phyloP scores from a whole-genome alignment of 2,888 invertebrate genomes.

The Diarsia brunnea region DNA sequence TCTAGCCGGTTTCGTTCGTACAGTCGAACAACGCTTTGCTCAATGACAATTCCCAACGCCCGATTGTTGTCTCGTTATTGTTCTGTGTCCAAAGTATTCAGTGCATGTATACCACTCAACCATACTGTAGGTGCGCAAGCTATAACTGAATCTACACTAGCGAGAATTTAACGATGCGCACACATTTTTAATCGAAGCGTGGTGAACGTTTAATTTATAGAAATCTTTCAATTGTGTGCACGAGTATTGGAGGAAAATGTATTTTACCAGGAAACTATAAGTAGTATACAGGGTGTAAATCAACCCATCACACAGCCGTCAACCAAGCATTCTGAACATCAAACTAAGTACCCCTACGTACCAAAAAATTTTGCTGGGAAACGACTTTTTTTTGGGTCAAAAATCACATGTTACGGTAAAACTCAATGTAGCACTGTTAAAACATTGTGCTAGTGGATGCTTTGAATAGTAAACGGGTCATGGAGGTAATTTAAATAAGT shows the following conservation, averaged over 20 bases:
- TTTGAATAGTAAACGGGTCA: too few species aligned
- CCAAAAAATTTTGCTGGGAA: too few species aligned
- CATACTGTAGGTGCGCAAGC: slow-evolving; percentile 63
- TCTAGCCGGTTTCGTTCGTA: slow-evolving; percentile 42
- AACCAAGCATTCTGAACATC: too few species aligned
- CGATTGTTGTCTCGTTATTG: slow-evolving; percentile 76
- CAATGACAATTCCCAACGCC: slow-evolving; percentile 71
- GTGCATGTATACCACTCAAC: slow-evolving; percentile 81
- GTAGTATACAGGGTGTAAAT: too few species aligned
- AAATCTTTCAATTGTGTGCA: background rate
- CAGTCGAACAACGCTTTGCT: slow-evolving; percentile 54
- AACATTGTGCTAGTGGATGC: too few species aligned
- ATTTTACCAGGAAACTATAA: background rate
- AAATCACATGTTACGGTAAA: too few species aligned
- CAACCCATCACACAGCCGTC: too few species aligned
- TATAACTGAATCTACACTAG: slow-evolving; percentile 43
- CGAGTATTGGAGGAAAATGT: background rate
- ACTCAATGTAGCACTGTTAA: too few species aligned
- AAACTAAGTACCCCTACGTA: too few species aligned
- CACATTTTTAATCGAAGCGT: slow-evolving; percentile 45
- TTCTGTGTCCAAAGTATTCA: slow-evolving; percentile 76
- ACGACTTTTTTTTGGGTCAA: too few species aligned
- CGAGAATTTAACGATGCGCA: slow-evolving; percentile 49
- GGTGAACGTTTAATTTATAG: slow-evolving; percentile 20
- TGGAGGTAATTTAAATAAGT: too few species aligned